Percentiles rank a stretch among this genome's conserved stretches.
phyloP scores from a whole-genome alignment of 2,797 vertebrate species.

The Acomys russatus region DNA sequence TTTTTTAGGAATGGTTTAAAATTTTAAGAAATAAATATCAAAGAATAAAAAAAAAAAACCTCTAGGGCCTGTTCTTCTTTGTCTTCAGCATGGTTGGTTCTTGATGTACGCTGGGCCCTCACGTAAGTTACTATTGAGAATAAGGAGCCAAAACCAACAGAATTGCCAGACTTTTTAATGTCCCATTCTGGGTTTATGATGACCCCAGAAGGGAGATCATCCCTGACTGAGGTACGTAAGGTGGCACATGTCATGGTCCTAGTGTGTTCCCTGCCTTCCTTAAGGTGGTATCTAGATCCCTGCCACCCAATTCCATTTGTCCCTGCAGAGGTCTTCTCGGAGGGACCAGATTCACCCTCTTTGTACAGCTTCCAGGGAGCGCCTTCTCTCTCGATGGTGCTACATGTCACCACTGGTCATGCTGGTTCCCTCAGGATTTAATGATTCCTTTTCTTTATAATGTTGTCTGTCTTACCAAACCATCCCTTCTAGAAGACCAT shows the following conservation, averaged over 20 bases:
- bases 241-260: not conserved
- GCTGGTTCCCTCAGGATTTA: not conserved
- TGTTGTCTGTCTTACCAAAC: not conserved
- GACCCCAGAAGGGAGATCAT: not conserved
- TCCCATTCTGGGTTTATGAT: not conserved
- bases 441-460: not conserved
- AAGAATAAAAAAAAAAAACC: not conserved
- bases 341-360: not conserved
- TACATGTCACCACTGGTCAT: not conserved
- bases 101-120: not conserved
- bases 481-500: not conserved
- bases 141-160: not conserved
- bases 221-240: not conserved
- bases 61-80: not conserved
- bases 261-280: not conserved
- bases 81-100: not conserved
- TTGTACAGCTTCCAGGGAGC: not conserved
- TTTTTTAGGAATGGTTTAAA: not conserved
- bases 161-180: not conserved
- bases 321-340: not conserved
- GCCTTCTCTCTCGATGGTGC: conserved; percentile 6
- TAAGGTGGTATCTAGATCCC: not conserved
- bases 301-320: not conserved
- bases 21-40: not conserved
- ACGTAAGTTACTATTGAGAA: not conserved